Conservation (phyloP, 2,113 vertebrate genomes). For the Chaetodon auriga region DNA sequence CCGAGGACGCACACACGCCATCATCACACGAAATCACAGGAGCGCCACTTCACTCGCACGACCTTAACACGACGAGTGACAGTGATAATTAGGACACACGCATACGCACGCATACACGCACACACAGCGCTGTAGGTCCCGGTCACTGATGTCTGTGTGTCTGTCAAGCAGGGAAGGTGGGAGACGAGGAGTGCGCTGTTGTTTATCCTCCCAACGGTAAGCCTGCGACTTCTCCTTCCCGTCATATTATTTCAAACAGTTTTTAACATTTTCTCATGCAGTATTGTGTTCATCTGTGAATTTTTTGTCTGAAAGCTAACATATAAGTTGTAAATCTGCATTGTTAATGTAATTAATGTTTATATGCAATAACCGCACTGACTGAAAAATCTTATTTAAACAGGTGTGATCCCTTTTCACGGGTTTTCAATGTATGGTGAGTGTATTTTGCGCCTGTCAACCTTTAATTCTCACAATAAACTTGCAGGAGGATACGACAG, state of each 20-base stretch:
- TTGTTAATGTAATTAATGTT: neutral
- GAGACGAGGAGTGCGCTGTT: slow-evolving; percentile 90
- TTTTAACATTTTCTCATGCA: neutral
- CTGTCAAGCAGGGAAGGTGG: slow-evolving; percentile 87
- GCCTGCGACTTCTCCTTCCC: slow-evolving; percentile 35
- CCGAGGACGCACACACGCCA: neutral
- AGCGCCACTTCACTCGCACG: neutral
- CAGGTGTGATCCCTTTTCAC: slow-evolving; percentile 98
- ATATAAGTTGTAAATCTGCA: neutral
- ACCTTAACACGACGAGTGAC: neutral
- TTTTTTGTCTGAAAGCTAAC: neutral
- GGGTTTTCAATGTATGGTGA: slow-evolving; percentile 99
- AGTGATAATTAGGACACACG: neutral
- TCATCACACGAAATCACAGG: neutral
- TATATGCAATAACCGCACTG: neutral
- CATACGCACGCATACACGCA: neutral
- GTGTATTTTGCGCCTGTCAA: slow-evolving; percentile 59
- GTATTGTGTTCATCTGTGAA: neutral
- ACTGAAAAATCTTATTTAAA: slow-evolving; percentile 6
- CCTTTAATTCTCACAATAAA: rapidly evolving
- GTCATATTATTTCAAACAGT: neutral
- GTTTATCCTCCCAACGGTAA: slow-evolving; percentile 98
- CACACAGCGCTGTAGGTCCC: neutral
- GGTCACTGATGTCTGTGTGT: neutral
- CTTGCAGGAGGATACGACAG: neutral